Conservation (phyloP, 2,113 vertebrate genomes). For the Cervus canadensis region DNA sequence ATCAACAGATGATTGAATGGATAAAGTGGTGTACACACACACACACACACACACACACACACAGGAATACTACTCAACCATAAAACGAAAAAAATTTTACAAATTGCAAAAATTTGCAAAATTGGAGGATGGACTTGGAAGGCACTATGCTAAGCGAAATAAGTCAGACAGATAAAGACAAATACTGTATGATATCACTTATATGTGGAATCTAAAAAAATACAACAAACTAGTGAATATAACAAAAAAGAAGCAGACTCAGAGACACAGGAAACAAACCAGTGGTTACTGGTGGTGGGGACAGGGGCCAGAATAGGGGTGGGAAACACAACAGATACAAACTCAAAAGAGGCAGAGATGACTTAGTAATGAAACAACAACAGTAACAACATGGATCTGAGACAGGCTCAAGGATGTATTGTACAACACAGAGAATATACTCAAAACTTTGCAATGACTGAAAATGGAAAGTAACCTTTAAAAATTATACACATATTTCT, state of each 20-base stretch:
- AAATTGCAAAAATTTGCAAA: background rate
- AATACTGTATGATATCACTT: background rate
- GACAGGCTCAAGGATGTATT: background rate
- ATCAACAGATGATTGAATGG: background rate
- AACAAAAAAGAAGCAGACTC: background rate
- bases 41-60: background rate
- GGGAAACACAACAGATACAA: background rate
- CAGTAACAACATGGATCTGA: background rate
- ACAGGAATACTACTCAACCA: background rate
- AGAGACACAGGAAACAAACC: background rate
- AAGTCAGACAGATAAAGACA: background rate
- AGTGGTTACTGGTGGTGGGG: background rate
- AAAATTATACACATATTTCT: background rate
- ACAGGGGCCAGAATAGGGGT: background rate
- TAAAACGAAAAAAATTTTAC: background rate
- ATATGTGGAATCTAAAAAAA: background rate
- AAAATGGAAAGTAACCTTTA: background rate
- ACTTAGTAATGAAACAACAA: background rate
- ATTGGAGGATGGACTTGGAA: background rate
- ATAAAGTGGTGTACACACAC: background rate
- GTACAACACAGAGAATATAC: background rate
- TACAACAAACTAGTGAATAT: background rate
- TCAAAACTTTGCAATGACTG: background rate
- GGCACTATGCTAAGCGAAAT: background rate
- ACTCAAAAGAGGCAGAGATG: background rate